A percentile compares a stretch with the other conserved stretches of the same genome.
Conservation (phyloP, 1,140 invertebrate genomes). For the Caenorhabditis brenneri region DNA sequence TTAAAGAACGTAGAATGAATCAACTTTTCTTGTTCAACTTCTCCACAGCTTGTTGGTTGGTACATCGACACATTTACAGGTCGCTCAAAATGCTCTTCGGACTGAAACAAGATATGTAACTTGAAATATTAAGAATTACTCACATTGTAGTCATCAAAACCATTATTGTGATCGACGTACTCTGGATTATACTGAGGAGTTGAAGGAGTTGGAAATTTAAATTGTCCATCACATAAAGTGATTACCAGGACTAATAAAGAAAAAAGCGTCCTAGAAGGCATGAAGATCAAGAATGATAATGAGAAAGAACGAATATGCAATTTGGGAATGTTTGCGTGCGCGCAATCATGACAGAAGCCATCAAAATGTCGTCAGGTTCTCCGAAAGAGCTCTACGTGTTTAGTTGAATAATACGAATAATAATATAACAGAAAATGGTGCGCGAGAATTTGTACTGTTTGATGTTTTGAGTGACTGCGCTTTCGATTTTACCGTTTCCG, state of each 20-base stretch:
- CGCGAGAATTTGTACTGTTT: conserved; percentile 19
- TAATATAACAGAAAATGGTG: neutral
- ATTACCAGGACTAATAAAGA: neutral
- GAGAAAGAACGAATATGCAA: neutral
- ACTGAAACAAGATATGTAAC: neutral
- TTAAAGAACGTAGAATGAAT: neutral
- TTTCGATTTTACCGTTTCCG: neutral
- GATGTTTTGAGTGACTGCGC: neutral
- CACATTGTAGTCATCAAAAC: conserved; percentile 12
- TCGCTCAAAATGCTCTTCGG: neutral
- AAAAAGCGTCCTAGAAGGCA: neutral
- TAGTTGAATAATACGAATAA: conserved; percentile 13
- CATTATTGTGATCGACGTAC: neutral
- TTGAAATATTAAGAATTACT: neutral
- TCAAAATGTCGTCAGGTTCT: conserved; percentile 33
- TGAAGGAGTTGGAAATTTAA: neutral
- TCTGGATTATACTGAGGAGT: neutral
- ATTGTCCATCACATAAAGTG: neutral
- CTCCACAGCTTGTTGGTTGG: conserved; percentile 3
- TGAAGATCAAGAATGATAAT: conserved; percentile 10
- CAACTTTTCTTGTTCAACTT: conserved; percentile 28
- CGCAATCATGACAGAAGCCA: conserved; percentile 39
- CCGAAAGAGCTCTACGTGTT: neutral
- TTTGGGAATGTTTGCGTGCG: neutral
- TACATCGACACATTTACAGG: conserved; percentile 9